These are phyloP conservation scores for Furnarius figulus DNA, from an alignment of 2,113 vertebrate genomes.

Conservation along the genomic window DNA sequence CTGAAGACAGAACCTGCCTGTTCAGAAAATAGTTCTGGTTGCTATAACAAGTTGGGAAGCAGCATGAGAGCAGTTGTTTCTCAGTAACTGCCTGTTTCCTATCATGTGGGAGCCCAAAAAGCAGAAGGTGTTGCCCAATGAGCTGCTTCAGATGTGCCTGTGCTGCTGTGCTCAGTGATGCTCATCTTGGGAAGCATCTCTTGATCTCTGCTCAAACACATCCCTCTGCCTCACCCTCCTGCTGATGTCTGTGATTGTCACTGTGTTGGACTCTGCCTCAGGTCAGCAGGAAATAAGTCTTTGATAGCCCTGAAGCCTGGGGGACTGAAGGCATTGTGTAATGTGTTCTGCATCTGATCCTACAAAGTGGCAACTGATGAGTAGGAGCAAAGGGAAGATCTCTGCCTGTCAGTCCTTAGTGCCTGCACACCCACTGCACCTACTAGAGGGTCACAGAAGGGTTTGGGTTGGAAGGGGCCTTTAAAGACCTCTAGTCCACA, in stretches of 20 bases:
- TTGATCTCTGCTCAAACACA: neutral
- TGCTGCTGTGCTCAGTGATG: fast-evolving
- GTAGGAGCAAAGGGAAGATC: neutral
- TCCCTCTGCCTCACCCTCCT: neutral
- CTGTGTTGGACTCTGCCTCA: neutral
- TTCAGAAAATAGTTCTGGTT: fast-evolving
- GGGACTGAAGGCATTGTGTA: fast-evolving
- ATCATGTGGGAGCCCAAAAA: no score
- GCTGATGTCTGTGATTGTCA: neutral
- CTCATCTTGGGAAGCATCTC: neutral
- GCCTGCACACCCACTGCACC: neutral
- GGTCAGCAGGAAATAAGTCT: neutral
- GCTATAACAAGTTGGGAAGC: neutral
- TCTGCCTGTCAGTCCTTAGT: neutral
- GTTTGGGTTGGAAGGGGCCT: neutral
- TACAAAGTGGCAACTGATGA: neutral
- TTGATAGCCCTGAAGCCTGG: neutral
- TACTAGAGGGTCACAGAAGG: neutral
- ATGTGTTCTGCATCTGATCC: neutral
- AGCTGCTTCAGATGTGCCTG: neutral
- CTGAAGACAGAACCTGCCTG: neutral
- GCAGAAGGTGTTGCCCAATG: neutral
- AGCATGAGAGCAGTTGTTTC: neutral
- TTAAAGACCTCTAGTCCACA: neutral
- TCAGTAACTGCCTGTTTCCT: no score